These are phyloP conservation scores for Tetramorium alpestre DNA, from an alignment of 1,140 invertebrate genomes.

Conservation along the genomic window DNA sequence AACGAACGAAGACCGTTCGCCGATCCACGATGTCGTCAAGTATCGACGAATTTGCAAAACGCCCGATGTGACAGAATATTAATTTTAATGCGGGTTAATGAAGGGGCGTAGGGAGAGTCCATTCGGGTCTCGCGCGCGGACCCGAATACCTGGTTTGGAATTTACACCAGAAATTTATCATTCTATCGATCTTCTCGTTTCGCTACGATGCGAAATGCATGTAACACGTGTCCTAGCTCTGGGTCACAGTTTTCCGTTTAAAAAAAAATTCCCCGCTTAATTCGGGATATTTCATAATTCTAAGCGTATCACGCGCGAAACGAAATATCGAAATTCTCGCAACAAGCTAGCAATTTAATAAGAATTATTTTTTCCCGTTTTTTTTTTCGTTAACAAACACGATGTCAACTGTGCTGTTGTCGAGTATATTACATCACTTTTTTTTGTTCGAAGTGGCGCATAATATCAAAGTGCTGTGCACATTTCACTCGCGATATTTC, in stretches of 20 bases:
- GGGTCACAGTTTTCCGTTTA: background rate
- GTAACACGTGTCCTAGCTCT: background rate
- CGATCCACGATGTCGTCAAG: background rate
- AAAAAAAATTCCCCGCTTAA: slow-evolving; percentile 25
- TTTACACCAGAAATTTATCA: slow-evolving; percentile 39
- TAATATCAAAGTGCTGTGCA: slow-evolving; percentile 37
- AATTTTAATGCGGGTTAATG: slow-evolving; percentile 39
- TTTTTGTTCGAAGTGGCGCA: slow-evolving; percentile 14
- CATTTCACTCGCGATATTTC: slow-evolving; percentile 44
- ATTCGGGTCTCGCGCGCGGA: background rate
- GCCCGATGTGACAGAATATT: slow-evolving; percentile 9
- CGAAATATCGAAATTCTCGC: slow-evolving; percentile 45
- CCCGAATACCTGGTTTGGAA: background rate
- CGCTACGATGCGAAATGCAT: background rate
- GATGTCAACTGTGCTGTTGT: background rate
- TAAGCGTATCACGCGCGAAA: background rate
- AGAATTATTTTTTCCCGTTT: slow-evolving; percentile 42
- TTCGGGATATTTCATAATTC: slow-evolving; percentile 32
- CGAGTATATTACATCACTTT: slow-evolving; percentile 8
- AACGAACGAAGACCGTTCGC: background rate
- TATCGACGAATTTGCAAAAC: background rate
- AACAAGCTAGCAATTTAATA: slow-evolving; percentile 49
- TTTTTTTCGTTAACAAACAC: slow-evolving; percentile 48
- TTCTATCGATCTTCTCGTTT: slow-evolving; percentile 15
- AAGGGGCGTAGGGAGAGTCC: slow-evolving; percentile 13